Percentiles rank a stretch among this genome's conserved stretches.
Evolutionary conservation across 92 coral and sea anemone species (phyloP).

Genomic region (Epizoanthus illoricatus): DNA sequence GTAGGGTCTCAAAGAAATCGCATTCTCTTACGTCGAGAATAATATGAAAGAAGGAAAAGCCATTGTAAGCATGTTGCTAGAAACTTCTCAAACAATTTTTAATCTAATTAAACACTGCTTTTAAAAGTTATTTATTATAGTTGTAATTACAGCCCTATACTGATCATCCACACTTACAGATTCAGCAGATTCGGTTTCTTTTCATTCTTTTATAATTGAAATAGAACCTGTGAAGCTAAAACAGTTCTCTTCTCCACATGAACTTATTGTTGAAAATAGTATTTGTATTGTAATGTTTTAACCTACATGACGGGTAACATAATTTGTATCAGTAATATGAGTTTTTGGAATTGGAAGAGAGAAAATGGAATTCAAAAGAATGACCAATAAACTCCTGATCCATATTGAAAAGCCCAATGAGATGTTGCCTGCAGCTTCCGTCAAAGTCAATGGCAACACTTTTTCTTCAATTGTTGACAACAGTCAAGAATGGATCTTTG

Average conservation of each 20-base stretch:
- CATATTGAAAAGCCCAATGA: conserved; percentile 9
- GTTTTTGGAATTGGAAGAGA: too few species aligned
- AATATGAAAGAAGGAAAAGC: too few species aligned
- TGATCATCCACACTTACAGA: background rate
- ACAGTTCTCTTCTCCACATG: background rate
- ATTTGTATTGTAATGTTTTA: background rate
- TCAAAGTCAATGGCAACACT: background rate
- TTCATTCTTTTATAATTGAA: background rate
- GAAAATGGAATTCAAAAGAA: background rate
- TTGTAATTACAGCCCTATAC: background rate
- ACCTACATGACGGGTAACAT: background rate
- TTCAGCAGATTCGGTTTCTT: background rate
- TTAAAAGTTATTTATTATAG: too few species aligned
- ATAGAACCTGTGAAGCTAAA: background rate
- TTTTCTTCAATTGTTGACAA: background rate
- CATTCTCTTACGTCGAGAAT: too few species aligned
- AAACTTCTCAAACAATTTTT: too few species aligned
- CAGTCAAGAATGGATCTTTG: too few species aligned
- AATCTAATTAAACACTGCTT: too few species aligned
- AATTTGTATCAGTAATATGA: background rate
- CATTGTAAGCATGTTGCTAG: too few species aligned
- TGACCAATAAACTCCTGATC: background rate
- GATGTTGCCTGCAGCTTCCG: background rate
- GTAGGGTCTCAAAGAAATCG: too few species aligned
- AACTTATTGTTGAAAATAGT: background rate